A percentile compares a stretch with the other conserved stretches of the same genome.
phyloP scores from a whole-genome alignment of 2,888 invertebrate genomes.

The Dichetophora obliterata region DNA sequence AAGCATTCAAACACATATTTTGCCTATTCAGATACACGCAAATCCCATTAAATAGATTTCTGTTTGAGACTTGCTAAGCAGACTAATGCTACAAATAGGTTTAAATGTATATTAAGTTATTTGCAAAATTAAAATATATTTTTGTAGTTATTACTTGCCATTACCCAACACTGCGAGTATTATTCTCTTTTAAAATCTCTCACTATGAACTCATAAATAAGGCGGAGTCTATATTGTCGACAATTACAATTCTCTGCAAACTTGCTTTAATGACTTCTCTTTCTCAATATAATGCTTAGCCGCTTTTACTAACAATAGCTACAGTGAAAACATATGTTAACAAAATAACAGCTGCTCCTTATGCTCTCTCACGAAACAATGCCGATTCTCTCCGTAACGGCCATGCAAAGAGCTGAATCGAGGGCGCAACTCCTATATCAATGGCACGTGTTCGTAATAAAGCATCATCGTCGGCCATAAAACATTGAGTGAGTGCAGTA shows the following conservation, averaged over 20 bases:
- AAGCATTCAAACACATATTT: too few relatives aligned
- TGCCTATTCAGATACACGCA: too few relatives aligned
- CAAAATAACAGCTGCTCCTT: conserved; percentile 59
- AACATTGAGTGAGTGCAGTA: conserved; percentile 63
- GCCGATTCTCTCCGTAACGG: neutral
- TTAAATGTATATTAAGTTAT: neutral
- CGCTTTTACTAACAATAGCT: conserved; percentile 45
- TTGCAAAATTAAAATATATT: neutral
- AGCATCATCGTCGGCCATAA: conserved; percentile 69
- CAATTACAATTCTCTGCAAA: conserved; percentile 45
- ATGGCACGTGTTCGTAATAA: conserved; percentile 63
- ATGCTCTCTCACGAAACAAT: neutral
- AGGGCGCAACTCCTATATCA: conserved; percentile 44
- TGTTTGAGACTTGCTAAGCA: too few relatives aligned
- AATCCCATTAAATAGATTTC: too few relatives aligned
- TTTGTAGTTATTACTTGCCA: neutral
- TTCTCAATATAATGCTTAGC: conserved; percentile 11
- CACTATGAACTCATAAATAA: conserved; percentile 48
- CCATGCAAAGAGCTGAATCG: conserved; percentile 42
- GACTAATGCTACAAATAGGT: too few relatives aligned
- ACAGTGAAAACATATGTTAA: conserved; percentile 56
- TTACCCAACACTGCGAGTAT: conserved; percentile 51
- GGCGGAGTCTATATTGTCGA: conserved; percentile 62
- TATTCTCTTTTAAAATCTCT: conserved; percentile 8
- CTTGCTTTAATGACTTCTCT: conserved; percentile 40